These are phyloP conservation scores for Abscondita cerata DNA, from an alignment of 2,888 invertebrate genomes.

Conservation along the genomic window DNA sequence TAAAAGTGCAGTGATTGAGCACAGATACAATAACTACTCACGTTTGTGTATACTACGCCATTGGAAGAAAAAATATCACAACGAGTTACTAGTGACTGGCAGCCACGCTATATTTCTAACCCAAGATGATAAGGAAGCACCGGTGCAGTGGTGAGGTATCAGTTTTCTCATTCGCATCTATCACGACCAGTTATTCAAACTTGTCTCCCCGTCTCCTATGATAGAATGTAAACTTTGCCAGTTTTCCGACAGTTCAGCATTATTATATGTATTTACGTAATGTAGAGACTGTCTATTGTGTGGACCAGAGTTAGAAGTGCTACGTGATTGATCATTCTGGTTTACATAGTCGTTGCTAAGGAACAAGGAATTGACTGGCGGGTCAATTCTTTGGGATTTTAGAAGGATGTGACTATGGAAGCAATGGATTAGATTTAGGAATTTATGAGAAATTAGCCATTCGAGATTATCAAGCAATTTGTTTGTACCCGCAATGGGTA, in stretches of 20 bases:
- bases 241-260: conserved; percentile 39
- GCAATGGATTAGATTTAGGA: conserved; percentile 72
- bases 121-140: conserved; percentile 77
- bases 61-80: conserved; percentile 50
- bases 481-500: conserved; percentile 60
- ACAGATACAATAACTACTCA: conserved; percentile 76
- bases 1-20: conserved; percentile 86
- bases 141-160: conserved; percentile 88
- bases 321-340: conserved; percentile 93
- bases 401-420: conserved; percentile 78
- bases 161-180: conserved; percentile 78
- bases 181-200: conserved; percentile 71
- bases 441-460: conserved; percentile 79
- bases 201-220: conserved; percentile 59
- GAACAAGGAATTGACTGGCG: conserved; percentile 68
- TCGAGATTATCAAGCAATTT: conserved; percentile 87
- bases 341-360: conserved; percentile 79
- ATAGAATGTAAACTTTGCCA: conserved; percentile 21
- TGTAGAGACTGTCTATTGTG: conserved; percentile 52
- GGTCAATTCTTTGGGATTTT: conserved; percentile 88
- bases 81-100: conserved; percentile 75
- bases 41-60: too few relatives aligned
- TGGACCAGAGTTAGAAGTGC: conserved; percentile 73
- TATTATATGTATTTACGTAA: too few relatives aligned
- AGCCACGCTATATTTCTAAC: conserved; percentile 85